Conservation (phyloP, 2,888 invertebrate species). For the Catotricha subobsoleta region DNA sequence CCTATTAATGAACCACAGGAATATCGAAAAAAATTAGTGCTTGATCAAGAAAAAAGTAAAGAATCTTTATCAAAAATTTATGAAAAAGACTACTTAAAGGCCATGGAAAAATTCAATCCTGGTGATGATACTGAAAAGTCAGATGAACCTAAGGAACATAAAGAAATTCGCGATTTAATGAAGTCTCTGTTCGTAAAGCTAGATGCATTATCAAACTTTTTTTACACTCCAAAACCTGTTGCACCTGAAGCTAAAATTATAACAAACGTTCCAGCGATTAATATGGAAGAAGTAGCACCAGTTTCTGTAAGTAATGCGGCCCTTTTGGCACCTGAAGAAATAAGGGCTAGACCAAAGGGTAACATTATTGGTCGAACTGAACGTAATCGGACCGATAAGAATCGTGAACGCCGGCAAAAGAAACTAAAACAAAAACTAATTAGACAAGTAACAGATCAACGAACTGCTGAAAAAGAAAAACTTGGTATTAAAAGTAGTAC, state of each 20-base stretch:
- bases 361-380: conserved; percentile 55
- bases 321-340: conserved; percentile 82
- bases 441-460: conserved; percentile 31
- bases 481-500: conserved; percentile 30
- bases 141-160: conserved; percentile 59
- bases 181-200: conserved; percentile 61
- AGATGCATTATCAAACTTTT: conserved; percentile 84
- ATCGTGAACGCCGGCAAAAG: conserved; percentile 71
- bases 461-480: conserved; percentile 30
- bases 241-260: conserved; percentile 79
- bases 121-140: conserved; percentile 19
- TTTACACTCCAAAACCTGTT: conserved; percentile 77
- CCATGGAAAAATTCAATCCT: conserved; percentile 34
- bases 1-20: conserved; percentile 64
- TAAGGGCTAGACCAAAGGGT: conserved; percentile 42
- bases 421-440: conserved; percentile 53
- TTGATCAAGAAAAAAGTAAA: conserved; percentile 91
- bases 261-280: conserved; percentile 75
- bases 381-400: conserved; percentile 68
- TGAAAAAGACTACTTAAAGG: conserved; percentile 66
- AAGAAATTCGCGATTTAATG: conserved; percentile 59
- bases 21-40: conserved; percentile 69
- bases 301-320: conserved; percentile 68
- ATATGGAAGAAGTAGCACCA: conserved; percentile 92
- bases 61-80: conserved; percentile 84